Conservation (phyloP, 1,140 invertebrate species). For the Lasioglossum baleicum region DNA sequence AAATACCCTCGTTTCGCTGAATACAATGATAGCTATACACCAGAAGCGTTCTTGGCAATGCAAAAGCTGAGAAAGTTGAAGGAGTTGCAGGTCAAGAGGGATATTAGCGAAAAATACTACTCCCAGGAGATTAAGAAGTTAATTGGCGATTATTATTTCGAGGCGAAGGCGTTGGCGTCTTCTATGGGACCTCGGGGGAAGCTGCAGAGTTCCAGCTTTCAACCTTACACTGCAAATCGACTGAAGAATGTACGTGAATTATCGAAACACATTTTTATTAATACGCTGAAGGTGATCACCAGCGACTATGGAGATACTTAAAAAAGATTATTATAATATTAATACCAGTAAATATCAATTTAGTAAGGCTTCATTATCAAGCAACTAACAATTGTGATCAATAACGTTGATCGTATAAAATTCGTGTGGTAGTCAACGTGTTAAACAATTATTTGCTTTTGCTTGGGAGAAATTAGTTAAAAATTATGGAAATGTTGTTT, state of each 20-base stretch:
- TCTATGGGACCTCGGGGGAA: neutral
- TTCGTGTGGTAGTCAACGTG: too few relatives aligned
- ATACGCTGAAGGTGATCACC: too few relatives aligned
- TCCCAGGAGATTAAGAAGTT: conserved; percentile 52
- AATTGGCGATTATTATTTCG: conserved; percentile 51
- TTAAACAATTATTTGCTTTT: neutral
- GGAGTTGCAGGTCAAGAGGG: conserved; percentile 55
- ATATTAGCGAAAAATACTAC: conserved; percentile 59
- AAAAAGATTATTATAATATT: too few relatives aligned
- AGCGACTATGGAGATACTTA: too few relatives aligned
- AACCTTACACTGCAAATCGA: neutral
- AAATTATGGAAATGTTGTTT: too few relatives aligned
- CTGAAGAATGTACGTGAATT: neutral
- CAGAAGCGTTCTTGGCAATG: conserved; percentile 35
- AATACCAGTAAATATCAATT: too few relatives aligned
- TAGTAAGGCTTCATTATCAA: too few relatives aligned
- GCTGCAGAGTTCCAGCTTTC: conserved; percentile 24
- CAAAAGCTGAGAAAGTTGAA: conserved; percentile 51
- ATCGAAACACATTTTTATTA: neutral
- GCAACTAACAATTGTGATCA: too few relatives aligned
- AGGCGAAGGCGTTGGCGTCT: neutral
- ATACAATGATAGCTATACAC: neutral
- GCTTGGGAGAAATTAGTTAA: neutral
- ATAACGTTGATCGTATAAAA: too few relatives aligned
- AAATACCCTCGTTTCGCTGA: conserved; percentile 3